Conservation (phyloP, 2,113 vertebrate genomes). For the Chaetodon trifascialis region DNA sequence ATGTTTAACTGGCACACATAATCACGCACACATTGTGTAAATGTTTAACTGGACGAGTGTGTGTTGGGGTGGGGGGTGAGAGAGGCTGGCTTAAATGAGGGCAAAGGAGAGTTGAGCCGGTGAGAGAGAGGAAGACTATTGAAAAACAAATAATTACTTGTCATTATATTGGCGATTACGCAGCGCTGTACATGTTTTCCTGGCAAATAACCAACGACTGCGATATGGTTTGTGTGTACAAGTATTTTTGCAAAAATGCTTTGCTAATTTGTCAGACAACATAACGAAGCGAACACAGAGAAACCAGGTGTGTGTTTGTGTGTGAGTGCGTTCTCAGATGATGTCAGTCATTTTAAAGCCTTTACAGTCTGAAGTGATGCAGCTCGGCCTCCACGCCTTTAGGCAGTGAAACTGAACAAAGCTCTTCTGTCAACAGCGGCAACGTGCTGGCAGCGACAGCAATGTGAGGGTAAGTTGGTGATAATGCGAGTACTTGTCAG, state of each 20-base stretch:
- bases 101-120: constrained; percentile 27
- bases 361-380: constrained; percentile 5
- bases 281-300: background rate
- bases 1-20: constrained; percentile 66
- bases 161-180: background rate
- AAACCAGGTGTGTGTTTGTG: constrained; percentile 13
- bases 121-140: background rate
- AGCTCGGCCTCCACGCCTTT: constrained; percentile 1
- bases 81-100: constrained; percentile 36
- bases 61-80: background rate
- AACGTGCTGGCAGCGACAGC: background rate
- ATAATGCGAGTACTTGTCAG: background rate
- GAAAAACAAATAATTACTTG: constrained; percentile 40
- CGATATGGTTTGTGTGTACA: background rate
- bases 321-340: constrained; percentile 10
- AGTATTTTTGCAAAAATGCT: background rate
- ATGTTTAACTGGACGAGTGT: constrained; percentile 60
- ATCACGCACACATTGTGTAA: constrained; percentile 52
- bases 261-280: background rate
- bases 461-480: background rate
- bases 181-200: background rate
- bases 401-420: constrained; percentile 2
- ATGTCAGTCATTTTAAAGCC: constrained; percentile 27
- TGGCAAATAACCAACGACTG: background rate
- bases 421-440: constrained; percentile 28